Base-by-base conservation (phyloP, 2,888 invertebrate genomes). In the Rhaphigaster nebulosa region DNA sequence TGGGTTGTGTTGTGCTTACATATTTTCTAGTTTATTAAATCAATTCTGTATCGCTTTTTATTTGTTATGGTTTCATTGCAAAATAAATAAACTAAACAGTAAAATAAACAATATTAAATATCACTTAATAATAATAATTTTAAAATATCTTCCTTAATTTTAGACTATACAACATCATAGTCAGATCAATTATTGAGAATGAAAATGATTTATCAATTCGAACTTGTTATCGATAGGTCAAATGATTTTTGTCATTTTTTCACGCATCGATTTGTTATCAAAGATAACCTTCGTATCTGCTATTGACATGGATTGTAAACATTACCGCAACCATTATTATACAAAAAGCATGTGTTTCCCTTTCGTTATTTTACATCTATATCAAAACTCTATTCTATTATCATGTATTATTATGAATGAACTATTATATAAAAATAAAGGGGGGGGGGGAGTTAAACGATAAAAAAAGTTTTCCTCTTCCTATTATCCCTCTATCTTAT, bases 251-350 rank as follows among this genome's bases (percentile, higher is more conserved):
- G 65, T 38, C 23, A 76, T 76, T 76, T 76, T 76, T 76, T 76
- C 8, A 76, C 34, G 20, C 38, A 38, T 38, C 20, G 70, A 38
- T 20, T 38, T 76, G 18, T 76, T 76, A 76, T 76, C 70, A 38
- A 38, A 15, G 70, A 76, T 76, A 76, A 76, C 70, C 70, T 76
- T 38, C 34, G 20, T 76, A 76, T 76, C 70, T 23, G 29, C 65
- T 65, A 65, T 65, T 65, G 65, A 65, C 60, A 65, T 18, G 34
- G 34, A 34, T 34, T 76, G 70, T 76, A 76, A 76, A 76, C 70
- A 76, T 76, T 29, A 70, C 26, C 18, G 20, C 70, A 38, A 6
- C 1, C 20, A 38, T 20, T 38, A 2, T 10, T 34, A 76, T 76
- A 6, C 3, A 38, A 6, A 76, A 38, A 76, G 34, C 38, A 76